A percentile compares a stretch with the other conserved stretches of the same genome.
Conservation (phyloP, 1,140 invertebrate species). For the Drosophila ogumai region DNA sequence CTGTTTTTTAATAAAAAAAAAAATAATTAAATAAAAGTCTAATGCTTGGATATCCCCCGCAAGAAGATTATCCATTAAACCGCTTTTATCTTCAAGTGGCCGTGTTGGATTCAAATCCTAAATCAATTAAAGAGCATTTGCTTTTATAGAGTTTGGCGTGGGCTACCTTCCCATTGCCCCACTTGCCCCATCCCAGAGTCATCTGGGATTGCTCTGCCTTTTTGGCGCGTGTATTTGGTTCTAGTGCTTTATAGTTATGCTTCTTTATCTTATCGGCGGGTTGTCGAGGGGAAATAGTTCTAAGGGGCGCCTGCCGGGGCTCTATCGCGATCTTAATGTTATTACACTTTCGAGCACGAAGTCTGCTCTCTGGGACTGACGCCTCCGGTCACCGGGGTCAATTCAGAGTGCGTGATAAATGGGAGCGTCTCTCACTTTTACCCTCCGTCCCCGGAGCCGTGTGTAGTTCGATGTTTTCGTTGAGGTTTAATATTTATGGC, state of each 20-base stretch:
- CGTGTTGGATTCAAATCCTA: background rate
- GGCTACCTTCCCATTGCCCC: background rate
- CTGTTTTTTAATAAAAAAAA: background rate
- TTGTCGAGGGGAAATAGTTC: slow-evolving; percentile 25
- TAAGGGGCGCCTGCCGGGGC: slow-evolving; percentile 3
- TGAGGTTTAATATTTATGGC: slow-evolving; percentile 76
- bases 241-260: slow-evolving; percentile 45
- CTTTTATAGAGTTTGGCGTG: background rate
- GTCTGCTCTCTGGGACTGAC: slow-evolving; percentile 18
- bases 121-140: slow-evolving; percentile 14
- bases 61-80: background rate
- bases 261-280: slow-evolving; percentile 59
- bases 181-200: slow-evolving; percentile 31
- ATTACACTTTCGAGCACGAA: slow-evolving; percentile 37
- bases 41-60: too few relatives aligned
- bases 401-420: slow-evolving; percentile 78
- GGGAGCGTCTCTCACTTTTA: slow-evolving; percentile 51
- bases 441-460: background rate
- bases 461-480: slow-evolving; percentile 45
- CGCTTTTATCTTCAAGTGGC: slow-evolving; percentile 17
- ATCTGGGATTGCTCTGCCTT: slow-evolving; percentile 44
- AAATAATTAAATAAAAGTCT: background rate
- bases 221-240: slow-evolving; percentile 47
- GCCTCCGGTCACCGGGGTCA: slow-evolving; percentile 73
- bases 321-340: slow-evolving; percentile 58